Percentiles rank a stretch among this genome's conserved stretches.
Evolutionary conservation across 2,888 invertebrate genomes (phyloP).

Genomic region (Phengaris arion): DNA sequence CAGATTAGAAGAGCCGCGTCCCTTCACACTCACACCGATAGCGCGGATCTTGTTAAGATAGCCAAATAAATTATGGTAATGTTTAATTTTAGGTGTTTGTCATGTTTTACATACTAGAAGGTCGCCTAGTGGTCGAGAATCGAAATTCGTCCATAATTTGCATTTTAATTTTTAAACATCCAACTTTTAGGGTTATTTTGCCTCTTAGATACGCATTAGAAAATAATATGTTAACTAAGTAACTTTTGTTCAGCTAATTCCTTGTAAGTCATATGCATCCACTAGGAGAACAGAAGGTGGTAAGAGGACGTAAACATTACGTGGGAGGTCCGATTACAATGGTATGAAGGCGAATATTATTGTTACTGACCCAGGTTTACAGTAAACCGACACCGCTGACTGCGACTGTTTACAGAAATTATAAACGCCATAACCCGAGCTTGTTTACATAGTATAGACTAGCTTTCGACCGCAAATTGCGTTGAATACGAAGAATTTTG

Average conservation of each 20-base stretch:
- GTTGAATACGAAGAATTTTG: not conserved
- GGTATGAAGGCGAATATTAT: not conserved
- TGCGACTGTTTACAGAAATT: slow-evolving; percentile 16
- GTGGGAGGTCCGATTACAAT: slow-evolving; percentile 1
- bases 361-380: not conserved
- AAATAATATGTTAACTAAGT: too few species aligned
- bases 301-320: not conserved
- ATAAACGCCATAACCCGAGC: not conserved
- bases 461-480: not conserved
- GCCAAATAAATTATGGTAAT: not conserved
- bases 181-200: too few species aligned
- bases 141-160: too few species aligned
- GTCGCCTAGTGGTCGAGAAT: too few species aligned
- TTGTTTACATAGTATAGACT: not conserved
- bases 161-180: too few species aligned
- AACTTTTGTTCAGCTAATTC: too few species aligned
- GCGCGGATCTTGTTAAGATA: not conserved
- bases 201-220: too few species aligned
- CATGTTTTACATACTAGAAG: not conserved
- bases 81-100: slow-evolving; percentile 9
- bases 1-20: slow-evolving; percentile 39
- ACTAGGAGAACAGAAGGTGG: not conserved
- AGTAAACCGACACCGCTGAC: slow-evolving; percentile 13
- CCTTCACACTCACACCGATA: not conserved
- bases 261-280: not conserved